Percentiles rank a stretch among this genome's conserved stretches.
Conservation (phyloP, 2,888 invertebrate species). For the Danaus chrysippus region DNA sequence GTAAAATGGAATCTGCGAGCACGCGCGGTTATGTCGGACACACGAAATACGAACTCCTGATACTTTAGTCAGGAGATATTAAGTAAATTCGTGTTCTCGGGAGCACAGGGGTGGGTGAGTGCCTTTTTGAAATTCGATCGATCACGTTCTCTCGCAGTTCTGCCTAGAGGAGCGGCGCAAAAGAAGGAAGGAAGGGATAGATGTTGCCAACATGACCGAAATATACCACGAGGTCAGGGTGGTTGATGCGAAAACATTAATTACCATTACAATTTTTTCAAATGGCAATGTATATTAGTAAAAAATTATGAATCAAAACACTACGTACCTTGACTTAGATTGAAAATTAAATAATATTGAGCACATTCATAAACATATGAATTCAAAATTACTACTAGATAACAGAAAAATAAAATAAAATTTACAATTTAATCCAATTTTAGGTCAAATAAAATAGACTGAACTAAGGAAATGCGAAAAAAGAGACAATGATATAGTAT, state of each 20-base stretch:
- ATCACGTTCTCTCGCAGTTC: conserved; percentile 77
- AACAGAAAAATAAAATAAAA: no score
- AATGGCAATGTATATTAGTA: not conserved
- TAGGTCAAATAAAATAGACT: no score
- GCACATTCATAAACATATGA: no score
- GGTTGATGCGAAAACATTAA: conserved; percentile 33
- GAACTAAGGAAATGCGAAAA: no score
- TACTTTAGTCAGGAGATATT: conserved; percentile 70
- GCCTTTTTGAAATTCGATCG: conserved; percentile 79
- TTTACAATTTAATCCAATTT: no score
- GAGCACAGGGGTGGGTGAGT: conserved; percentile 77
- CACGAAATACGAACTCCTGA: conserved; percentile 77
- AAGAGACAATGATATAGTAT: no score
- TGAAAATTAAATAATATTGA: not conserved
- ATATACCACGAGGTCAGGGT: conserved; percentile 74
- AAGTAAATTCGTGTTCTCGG: conserved; percentile 74
- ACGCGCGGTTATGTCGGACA: conserved; percentile 70
- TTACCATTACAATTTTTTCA: conserved; percentile 17
- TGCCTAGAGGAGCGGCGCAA: conserved; percentile 74
- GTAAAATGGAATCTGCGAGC: conserved; percentile 51
- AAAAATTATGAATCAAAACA: conserved; percentile 5
- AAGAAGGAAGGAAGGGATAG: conserved; percentile 76
- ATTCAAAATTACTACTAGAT: no score
- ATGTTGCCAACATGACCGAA: conserved; percentile 66
- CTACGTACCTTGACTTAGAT: not conserved